Base-by-base conservation (phyloP, 1,140 invertebrate genomes). In the Lineus longissimus region DNA sequence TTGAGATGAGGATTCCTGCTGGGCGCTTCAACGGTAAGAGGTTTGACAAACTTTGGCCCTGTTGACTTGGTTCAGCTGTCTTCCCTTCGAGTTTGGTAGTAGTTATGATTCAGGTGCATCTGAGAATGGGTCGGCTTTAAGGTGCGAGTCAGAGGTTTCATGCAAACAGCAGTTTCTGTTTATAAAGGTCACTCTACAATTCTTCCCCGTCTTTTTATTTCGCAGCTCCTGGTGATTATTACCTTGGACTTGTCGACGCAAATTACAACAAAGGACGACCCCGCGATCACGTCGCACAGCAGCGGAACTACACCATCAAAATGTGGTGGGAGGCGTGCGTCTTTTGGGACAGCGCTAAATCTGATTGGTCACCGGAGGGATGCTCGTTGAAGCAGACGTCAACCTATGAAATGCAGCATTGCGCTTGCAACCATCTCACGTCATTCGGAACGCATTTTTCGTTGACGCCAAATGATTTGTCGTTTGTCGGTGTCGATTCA, bases 301-400 rank as follows among this genome's bases (percentile, higher is more conserved):
- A 61, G 11, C 69, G 76, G 11, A 65, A 74, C 55, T 80, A 80
- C 66, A 71, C 70, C 13, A 60, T 80, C 0, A 73, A 64, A 27
- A 30, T 75, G 7, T 80, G 78, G 78, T 76, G 73, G 70, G 71
- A 72, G 15, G 54, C 72, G n/a, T 80, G 78, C 66, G 40, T 80
- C 1, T 80, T 69, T 68, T 80, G 78, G 78, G 68, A 76, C 56
- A 55, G 70, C 4, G 56, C 54, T 1, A 29, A 56, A 6, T 54
- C 61, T 19, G 40, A 51, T 9, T 80, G 78, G 78, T 70, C 70
- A 31, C 59, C 62, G 7, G 59, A 70, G 54, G 78, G 78, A 2
- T 80, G 78, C 59, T 61, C 65, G 54, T 66, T 73, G 4, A 63
- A 64, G 29, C 62, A 62, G 0, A 45, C 56, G 11, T 72, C 76